Evolutionary conservation across 2,888 invertebrate species (phyloP).

Genomic region (Orthonevra nobilis): DNA sequence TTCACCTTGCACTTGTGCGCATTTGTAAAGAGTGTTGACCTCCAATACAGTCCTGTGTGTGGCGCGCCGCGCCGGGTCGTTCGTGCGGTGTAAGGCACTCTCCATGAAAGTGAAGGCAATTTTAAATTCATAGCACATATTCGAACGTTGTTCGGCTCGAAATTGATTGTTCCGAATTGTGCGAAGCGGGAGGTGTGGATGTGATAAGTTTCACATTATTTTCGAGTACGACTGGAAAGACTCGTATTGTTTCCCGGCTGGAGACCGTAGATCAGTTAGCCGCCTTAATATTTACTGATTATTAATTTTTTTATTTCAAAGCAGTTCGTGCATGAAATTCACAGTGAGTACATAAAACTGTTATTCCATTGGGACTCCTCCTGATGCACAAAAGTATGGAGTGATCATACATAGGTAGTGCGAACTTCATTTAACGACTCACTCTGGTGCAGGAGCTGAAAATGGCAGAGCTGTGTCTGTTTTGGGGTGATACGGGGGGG

Average conservation of each 20-base stretch:
- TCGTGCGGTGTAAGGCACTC: constrained; percentile 29
- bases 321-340: constrained; percentile 50
- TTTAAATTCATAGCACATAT: constrained; percentile 57
- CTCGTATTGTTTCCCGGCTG: constrained; percentile 36
- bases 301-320: constrained; percentile 24
- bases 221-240: constrained; percentile 37
- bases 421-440: constrained; percentile 14
- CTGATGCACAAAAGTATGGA: constrained; percentile 13
- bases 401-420: constrained; percentile 20
- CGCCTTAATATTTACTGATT: constrained; percentile 22
- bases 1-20: constrained; percentile 68
- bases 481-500: no score
- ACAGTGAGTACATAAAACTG: constrained; percentile 55
- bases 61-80: not conserved
- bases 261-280: constrained; percentile 20
- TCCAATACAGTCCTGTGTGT: constrained; percentile 39
- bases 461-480: constrained; percentile 23
- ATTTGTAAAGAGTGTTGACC: constrained; percentile 66
- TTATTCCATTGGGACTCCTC: constrained; percentile 25
- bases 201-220: constrained; percentile 44
- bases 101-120: constrained; percentile 69
- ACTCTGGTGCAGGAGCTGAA: constrained; percentile 3
- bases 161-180: constrained; percentile 69
- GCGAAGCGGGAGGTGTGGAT: constrained; percentile 47
- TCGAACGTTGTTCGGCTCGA: constrained; percentile 57